phyloP scores from a whole-genome alignment of 1,140 invertebrate genomes.

The Euura lappo region DNA sequence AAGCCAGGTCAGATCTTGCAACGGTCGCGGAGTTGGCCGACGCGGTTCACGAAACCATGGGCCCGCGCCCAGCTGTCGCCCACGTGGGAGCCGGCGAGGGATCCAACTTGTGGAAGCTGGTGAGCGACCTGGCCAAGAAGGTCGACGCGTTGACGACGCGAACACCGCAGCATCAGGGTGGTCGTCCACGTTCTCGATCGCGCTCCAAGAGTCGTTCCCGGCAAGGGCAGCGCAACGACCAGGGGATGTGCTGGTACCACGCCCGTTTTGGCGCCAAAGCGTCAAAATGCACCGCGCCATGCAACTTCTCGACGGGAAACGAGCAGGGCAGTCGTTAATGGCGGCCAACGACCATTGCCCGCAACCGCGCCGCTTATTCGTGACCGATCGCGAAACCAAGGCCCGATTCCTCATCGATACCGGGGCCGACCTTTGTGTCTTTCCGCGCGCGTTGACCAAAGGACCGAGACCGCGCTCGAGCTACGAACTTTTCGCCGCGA shows the following conservation, averaged over 20 bases:
- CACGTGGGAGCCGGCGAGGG: neutral
- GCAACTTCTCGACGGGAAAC: constrained; percentile 23
- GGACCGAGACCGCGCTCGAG: constrained; percentile 2
- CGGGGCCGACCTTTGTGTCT: constrained; percentile 29
- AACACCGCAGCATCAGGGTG: neutral
- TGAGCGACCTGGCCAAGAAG: neutral
- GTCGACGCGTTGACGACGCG: neutral
- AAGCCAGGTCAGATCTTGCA: constrained; percentile 14
- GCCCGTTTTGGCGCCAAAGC: constrained; percentile 18
- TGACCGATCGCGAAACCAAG: constrained; percentile 24
- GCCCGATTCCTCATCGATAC: constrained; percentile 29
- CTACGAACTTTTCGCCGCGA: constrained; percentile 31
- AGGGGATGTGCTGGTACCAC: constrained; percentile 23
- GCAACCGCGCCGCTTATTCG: constrained; percentile 25
- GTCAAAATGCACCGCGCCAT: constrained; percentile 20
- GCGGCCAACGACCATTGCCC: constrained; percentile 19
- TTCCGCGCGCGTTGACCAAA: constrained; percentile 8
- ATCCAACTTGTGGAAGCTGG: too few species aligned
- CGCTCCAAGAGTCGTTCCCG: neutral
- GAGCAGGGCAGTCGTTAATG: constrained; percentile 21
- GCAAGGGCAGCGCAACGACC: too few species aligned
- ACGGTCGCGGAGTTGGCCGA: constrained; percentile 50
- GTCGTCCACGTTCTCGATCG: constrained; percentile 1
- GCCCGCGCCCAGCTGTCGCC: too few species aligned
- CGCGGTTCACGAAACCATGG: constrained; percentile 45